Base-by-base conservation (phyloP, 2,888 invertebrate species). In the Leptinotarsa juncta region DNA sequence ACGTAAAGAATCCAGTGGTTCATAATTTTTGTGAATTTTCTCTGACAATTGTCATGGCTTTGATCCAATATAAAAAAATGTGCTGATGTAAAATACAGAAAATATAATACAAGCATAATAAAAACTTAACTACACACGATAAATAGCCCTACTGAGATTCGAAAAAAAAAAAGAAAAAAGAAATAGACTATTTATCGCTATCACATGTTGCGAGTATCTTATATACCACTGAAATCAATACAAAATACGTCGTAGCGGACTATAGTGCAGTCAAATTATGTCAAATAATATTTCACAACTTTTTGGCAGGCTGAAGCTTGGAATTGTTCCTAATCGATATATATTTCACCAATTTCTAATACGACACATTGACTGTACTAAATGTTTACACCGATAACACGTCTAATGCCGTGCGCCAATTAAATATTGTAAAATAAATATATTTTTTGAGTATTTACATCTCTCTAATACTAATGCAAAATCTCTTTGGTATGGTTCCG, bases 191-290 rank as follows among this genome's bases (percentile, higher is more conserved):
- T 84, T 83, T 83, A 83, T 82, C 83, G 82, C 81, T 87, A 87
- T 87, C 87, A 87, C 87, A 87, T 83, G 82, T 86, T 83, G 85
- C 85, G 86, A 87, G 87, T 86, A 86, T 87, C 80, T 82, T 80
- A 82, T 80, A 81, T 75, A 80, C 82, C 80, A 82, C 81, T 79
- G 82, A 83, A 69, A 53, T 75, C 69, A 72, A 60, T 75, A 76
- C 75, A 42, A 16, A 62, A 32, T 62, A 32, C 10, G 42, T 62
- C 32, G 26, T 62, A 32, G 62, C 32, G 62, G 26, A 62, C 51
- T 65, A 65, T 42, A 74, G 67, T 42, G 53, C 55, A 71, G 66
- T 72, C 48, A 62, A 62, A 62, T 62, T 7, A 62, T 62, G 18
- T 50, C 32, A 57, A 23, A 18, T 32, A 69, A 26, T 53, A 42